A percentile compares a stretch with the other conserved stretches of the same genome.
Evolutionary conservation across 2,888 invertebrate genomes (phyloP).

Genomic region (Cantharis flavilabris): DNA sequence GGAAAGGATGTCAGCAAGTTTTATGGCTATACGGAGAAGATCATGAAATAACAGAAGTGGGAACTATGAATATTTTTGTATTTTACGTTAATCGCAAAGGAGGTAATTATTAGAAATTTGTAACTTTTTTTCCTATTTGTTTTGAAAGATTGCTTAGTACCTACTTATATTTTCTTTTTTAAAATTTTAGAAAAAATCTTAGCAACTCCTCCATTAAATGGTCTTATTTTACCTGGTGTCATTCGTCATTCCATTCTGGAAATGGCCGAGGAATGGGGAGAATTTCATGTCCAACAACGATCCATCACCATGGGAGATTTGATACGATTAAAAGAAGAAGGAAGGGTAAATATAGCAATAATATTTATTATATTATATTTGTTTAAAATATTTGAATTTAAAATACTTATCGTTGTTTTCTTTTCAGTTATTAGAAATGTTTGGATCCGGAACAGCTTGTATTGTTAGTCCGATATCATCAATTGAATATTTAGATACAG

Average conservation of each 20-base stretch:
- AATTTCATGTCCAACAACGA: slow-evolving; percentile 81
- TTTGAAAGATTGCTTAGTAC: background rate
- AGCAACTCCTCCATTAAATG: slow-evolving; percentile 90
- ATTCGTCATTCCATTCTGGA: slow-evolving; percentile 87
- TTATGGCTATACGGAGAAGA: slow-evolving; percentile 95
- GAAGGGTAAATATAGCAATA: slow-evolving; percentile 65
- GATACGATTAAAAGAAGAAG: slow-evolving; percentile 72
- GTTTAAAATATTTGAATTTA: background rate
- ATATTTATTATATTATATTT: too few species aligned
- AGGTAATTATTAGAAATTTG: slow-evolving; percentile 56
- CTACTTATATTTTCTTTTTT: background rate
- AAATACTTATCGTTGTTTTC: background rate
- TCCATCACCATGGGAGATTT: slow-evolving; percentile 84
- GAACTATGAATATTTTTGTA: slow-evolving; percentile 97
- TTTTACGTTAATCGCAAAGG: slow-evolving; percentile 86
- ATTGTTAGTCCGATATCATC: slow-evolving; percentile 89
- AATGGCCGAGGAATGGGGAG: slow-evolving; percentile 81
- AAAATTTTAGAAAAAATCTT: slow-evolving; percentile 77
- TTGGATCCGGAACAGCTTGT: slow-evolving; percentile 98
- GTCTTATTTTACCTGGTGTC: slow-evolving; percentile 93
- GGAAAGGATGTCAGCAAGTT: slow-evolving; percentile 88
- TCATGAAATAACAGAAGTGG: slow-evolving; percentile 93
- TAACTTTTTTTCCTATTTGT: background rate
- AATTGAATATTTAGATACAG: slow-evolving; percentile 76
- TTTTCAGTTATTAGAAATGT: slow-evolving; percentile 86